phyloP scores from a whole-genome alignment of 2,797 vertebrate species.

The Brotula barbata region DNA sequence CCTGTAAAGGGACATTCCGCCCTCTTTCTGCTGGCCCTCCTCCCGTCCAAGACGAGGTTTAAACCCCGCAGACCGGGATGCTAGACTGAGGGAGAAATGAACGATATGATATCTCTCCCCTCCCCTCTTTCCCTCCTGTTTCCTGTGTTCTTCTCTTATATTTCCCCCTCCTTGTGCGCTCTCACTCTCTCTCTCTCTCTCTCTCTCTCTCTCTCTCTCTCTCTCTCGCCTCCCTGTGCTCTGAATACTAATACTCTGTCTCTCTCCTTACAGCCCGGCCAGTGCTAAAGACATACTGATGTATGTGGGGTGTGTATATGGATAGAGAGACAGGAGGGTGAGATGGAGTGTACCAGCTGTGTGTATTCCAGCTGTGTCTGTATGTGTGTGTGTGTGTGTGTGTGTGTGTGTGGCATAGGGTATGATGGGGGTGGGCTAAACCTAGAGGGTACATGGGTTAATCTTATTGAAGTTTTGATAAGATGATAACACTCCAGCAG shows the following conservation, averaged over 20 bases:
- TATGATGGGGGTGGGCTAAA: conserved; percentile 8
- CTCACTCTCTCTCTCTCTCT: conserved; percentile 67
- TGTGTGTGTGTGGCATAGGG: conserved; percentile 7
- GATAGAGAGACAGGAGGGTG: conserved; percentile 25
- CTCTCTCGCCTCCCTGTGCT: conserved; percentile 71
- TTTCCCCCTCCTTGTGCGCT: conserved; percentile 67
- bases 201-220: conserved; percentile 50
- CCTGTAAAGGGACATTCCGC: conserved; percentile 72
- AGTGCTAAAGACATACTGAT: conserved; percentile 80
- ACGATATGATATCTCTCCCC: conserved; percentile 65
- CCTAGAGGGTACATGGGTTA: conserved; percentile 38
- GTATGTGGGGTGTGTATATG: conserved; percentile 69
- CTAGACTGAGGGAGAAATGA: conserved; percentile 74
- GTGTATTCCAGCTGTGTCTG: conserved; percentile 22
- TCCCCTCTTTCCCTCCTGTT: conserved; percentile 67
- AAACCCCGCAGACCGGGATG: conserved; percentile 68
- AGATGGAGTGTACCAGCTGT: conserved; percentile 30
- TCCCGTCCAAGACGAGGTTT: conserved; percentile 53
- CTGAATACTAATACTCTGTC: conserved; percentile 82
- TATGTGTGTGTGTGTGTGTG: conserved; percentile 10
- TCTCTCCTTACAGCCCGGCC: conserved; percentile 69
- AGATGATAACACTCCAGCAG: conserved; percentile 49
- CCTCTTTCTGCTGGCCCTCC: conserved; percentile 49
- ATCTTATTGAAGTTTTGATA: conserved; percentile 59
- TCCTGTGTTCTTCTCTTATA: conserved; percentile 70